Evolutionary conservation across 2,113 vertebrate genomes (phyloP), one percentile per base, ranked within the genome.

Genomic region (Pollachius pollachius): DNA sequence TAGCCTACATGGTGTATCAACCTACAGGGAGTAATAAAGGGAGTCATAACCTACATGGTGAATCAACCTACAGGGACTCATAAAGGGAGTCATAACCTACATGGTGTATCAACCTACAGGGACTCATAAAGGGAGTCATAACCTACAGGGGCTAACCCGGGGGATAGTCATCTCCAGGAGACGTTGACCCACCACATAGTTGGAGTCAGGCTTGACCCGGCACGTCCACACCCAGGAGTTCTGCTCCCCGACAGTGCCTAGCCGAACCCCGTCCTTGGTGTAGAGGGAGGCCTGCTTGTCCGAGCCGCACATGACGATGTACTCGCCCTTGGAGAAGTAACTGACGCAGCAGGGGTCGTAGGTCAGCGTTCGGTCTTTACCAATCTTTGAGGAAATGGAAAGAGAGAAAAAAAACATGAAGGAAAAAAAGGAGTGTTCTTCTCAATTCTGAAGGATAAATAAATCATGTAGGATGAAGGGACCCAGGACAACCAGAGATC

Each of bases 241-340:
- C 83, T 96, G 97, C 81, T 99, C 96, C 21, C 95, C 96, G 13
- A 99, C 85, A 65, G 92, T 90, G 21, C 95, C 95, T 0, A 99
- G 93, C 5, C 93, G 94, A 2, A 99, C 95, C 0, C 98, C 98
- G 0, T 97, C 96, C 88, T 95, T 98, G 0, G 97, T 99, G 91
- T 97, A 97, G 64, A 99, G 96, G 12, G 96, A 97, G 0, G 95
- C 96, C 83, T 97, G 96, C 37, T 94, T 95, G 70, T 99, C 97
- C 0, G 97, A 98, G 5, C 97, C 97, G 5, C 97, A 94, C 89
- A 98, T 89, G 71, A 99, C 82, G 34, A 99, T 92, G 66, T 99
- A 98, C 78, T 99, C 96, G 73, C 97, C 97, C 88, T 97, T 98
- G 1, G 94, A 95, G 75, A 98, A 99, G 87, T 97, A 99, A 88